Percentiles rank a stretch among this genome's conserved stretches.
These are phyloP conservation scores for Neria commutata DNA, from an alignment of 2,888 invertebrate genomes.

Conservation along the genomic window DNA sequence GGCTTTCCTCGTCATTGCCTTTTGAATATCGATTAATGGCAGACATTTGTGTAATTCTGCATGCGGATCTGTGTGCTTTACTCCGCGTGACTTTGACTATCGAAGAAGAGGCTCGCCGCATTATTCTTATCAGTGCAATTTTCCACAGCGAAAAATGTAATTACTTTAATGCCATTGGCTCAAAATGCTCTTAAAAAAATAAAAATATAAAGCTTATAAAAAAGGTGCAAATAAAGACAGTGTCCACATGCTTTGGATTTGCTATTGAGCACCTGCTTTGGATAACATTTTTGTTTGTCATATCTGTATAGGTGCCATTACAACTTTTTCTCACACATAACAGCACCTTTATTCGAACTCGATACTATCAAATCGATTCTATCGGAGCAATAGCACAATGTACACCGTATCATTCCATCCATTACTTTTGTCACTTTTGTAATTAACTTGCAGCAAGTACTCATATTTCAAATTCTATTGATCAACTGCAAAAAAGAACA, in stretches of 20 bases:
- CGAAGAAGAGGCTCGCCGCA: too few species aligned
- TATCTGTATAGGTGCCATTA: constrained; percentile 6
- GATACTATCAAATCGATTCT: not conserved
- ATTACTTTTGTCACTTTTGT: constrained; percentile 27
- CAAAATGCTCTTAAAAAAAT: constrained; percentile 9
- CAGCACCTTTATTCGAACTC: not conserved
- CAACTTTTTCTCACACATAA: not conserved
- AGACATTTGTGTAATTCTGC: too few species aligned
- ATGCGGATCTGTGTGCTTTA: too few species aligned
- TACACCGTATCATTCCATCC: too few species aligned
- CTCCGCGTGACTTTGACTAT: too few species aligned
- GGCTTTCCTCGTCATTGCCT: too few species aligned
- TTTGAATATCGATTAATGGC: too few species aligned
- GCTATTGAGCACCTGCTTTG: too few species aligned
- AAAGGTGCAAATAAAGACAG: not conserved
- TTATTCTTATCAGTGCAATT: constrained; percentile 10
- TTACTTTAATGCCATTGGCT: constrained; percentile 57
- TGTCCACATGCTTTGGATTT: not conserved
- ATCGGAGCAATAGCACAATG: too few species aligned
- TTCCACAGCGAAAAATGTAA: constrained; percentile 46
- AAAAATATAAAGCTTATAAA: not conserved
- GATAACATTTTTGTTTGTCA: too few species aligned
- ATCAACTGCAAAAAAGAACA: constrained; percentile 29
- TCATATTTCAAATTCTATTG: constrained; percentile 36
- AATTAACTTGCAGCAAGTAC: constrained; percentile 36